Conservation (phyloP, 2,797 vertebrate species). For the Falco rusticolus region DNA sequence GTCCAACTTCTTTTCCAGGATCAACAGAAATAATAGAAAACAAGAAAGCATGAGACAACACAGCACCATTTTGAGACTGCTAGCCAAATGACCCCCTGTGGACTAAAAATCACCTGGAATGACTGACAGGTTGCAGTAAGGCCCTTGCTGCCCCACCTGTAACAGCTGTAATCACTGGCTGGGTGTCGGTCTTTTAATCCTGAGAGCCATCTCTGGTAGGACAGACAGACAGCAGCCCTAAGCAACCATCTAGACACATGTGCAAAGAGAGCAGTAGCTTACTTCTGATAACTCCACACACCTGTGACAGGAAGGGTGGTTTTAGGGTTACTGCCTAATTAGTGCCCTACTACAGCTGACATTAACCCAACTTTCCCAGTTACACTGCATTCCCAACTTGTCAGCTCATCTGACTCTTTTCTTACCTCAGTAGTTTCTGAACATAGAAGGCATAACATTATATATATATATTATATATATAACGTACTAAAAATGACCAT, state of each 20-base stretch:
- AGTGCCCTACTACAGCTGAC: neutral
- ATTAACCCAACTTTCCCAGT: neutral
- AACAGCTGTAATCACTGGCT: neutral
- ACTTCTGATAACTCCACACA: neutral
- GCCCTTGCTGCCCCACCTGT: neutral
- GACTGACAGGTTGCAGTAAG: neutral
- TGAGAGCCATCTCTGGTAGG: rapidly evolving
- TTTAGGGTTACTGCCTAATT: neutral
- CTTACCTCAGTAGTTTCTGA: neutral
- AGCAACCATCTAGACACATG: neutral
- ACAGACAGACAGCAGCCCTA: neutral
- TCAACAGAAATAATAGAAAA: neutral
- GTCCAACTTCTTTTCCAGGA: neutral
- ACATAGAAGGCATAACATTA: neutral
- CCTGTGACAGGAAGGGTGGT: neutral
- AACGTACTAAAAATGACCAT: neutral
- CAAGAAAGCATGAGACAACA: neutral
- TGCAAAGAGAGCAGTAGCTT: neutral
- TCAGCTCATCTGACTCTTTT: neutral
- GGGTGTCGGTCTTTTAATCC: neutral
- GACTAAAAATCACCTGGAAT: neutral
- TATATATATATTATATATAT: too few species aligned
- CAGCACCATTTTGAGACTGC: neutral
- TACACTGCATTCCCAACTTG: neutral
- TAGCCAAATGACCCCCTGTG: neutral